Percentiles rank a stretch among this genome's conserved stretches.
These are phyloP conservation scores for Artemia sp. DNA, from an alignment of 2,888 invertebrate genomes.

Conservation along the genomic window DNA sequence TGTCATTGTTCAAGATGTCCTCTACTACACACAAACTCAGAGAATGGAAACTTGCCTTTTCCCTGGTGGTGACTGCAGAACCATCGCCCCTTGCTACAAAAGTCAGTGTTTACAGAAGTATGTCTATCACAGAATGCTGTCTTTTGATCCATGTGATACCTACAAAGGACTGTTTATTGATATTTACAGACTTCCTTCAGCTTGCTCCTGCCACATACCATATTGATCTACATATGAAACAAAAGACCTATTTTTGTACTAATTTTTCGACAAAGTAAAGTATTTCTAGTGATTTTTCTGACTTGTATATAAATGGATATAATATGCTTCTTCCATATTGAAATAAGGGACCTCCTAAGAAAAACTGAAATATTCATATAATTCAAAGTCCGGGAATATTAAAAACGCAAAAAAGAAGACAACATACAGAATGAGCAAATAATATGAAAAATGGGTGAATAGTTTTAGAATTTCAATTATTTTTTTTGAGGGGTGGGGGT, in stretches of 20 bases:
- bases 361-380: too few relatives aligned
- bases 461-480: too few relatives aligned
- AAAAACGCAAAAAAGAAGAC: too few relatives aligned
- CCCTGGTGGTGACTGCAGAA: constrained; percentile 26
- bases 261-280: not conserved
- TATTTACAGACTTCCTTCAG: constrained; percentile 29
- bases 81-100: constrained; percentile 26
- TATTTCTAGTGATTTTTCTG: too few relatives aligned
- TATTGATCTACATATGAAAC: not conserved
- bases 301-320: too few relatives aligned
- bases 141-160: constrained; percentile 27
- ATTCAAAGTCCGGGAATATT: too few relatives aligned
- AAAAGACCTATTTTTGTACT: not conserved
- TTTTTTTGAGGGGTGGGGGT: too few relatives aligned
- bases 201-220: constrained; percentile 29
- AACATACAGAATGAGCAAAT: too few relatives aligned
- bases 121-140: constrained; percentile 27
- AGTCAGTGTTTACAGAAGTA: constrained; percentile 28
- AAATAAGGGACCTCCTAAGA: too few relatives aligned
- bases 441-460: too few relatives aligned
- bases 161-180: constrained; percentile 30
- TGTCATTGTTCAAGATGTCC: constrained; percentile 25
- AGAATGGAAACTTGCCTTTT: constrained; percentile 27
- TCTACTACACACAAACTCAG: constrained; percentile 24
- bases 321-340: too few relatives aligned